Evolutionary conservation across 2,888 invertebrate species (phyloP).

Genomic region (Capitulum mitella): DNA sequence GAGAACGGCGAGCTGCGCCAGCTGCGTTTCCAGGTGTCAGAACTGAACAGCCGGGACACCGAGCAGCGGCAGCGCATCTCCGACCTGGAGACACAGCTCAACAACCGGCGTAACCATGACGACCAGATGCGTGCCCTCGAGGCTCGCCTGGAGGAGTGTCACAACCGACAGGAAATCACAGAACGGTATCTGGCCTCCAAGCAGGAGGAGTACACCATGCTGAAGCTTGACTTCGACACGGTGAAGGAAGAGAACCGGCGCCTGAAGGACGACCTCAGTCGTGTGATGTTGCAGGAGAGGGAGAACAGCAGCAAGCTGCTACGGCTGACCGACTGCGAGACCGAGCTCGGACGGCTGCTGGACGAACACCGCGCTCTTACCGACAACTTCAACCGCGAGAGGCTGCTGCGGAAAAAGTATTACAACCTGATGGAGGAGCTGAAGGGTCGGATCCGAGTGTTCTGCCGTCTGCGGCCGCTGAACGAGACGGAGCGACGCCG

Average conservation of each 20-base stretch:
- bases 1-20: slow-evolving; percentile 31
- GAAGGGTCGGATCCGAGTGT: slow-evolving; percentile 48
- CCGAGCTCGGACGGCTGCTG: slow-evolving; percentile 25
- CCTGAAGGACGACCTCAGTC: slow-evolving; percentile 39
- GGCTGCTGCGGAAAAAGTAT: slow-evolving; percentile 40
- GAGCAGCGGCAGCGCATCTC: slow-evolving; percentile 37
- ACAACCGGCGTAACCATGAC: background rate
- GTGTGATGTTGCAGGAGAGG: slow-evolving; percentile 37
- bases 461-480: slow-evolving; percentile 41
- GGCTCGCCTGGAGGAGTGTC: slow-evolving; percentile 37
- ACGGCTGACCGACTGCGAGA: background rate
- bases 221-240: slow-evolving; percentile 41
- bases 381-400: slow-evolving; percentile 40
- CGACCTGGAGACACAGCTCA: slow-evolving; percentile 38
- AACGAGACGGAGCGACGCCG: slow-evolving; percentile 37
- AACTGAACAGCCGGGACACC: slow-evolving; percentile 37
- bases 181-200: slow-evolving; percentile 38
- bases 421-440: slow-evolving; percentile 38
- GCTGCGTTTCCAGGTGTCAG: slow-evolving; percentile 28
- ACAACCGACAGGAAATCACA: slow-evolving; percentile 37
- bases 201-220: slow-evolving; percentile 40
- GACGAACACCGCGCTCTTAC: slow-evolving; percentile 36
- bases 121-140: slow-evolving; percentile 35
- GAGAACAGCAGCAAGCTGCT: slow-evolving; percentile 24
- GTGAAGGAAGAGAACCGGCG: slow-evolving; percentile 40